These are phyloP conservation scores for Datnioides undecimradiatus DNA, from an alignment of 2,113 vertebrate genomes.

Conservation along the genomic window DNA sequence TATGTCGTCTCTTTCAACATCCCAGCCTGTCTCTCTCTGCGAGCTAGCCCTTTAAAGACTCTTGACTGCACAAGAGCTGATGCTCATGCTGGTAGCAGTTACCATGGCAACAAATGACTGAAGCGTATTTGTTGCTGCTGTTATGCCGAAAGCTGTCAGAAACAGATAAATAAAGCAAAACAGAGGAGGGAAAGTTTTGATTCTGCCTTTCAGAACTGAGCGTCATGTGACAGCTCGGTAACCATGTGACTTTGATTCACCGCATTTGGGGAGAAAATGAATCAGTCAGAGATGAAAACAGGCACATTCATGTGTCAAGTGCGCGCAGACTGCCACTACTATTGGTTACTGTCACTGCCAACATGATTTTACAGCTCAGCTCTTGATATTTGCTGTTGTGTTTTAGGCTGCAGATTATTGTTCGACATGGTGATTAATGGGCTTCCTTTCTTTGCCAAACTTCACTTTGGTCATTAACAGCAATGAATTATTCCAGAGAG, in stretches of 20 bases:
- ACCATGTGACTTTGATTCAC: slow-evolving; percentile 31
- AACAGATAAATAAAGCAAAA: slow-evolving; percentile 57
- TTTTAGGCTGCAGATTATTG: slow-evolving; percentile 5
- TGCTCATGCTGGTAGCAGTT: slow-evolving; percentile 76
- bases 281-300: slow-evolving; percentile 32
- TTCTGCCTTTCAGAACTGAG: slow-evolving; percentile 37
- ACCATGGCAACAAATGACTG: slow-evolving; percentile 82
- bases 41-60: slow-evolving; percentile 67
- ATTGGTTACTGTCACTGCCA: background rate
- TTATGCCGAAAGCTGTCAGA: slow-evolving; percentile 56
- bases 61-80: slow-evolving; percentile 65
- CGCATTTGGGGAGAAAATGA: slow-evolving; percentile 20
- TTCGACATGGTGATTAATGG: slow-evolving; percentile 44
- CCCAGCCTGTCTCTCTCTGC: background rate
- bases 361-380: background rate
- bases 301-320: slow-evolving; percentile 17
- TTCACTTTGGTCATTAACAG: slow-evolving; percentile 32
- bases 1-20: background rate
- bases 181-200: slow-evolving; percentile 48
- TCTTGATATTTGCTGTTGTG: background rate
- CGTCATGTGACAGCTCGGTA: slow-evolving; percentile 19
- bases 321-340: background rate
- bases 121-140: slow-evolving; percentile 67
- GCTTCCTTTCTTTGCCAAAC: slow-evolving; percentile 14
- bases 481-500: slow-evolving; percentile 63